Base-by-base conservation (phyloP, 2,888 invertebrate species). In the Pristionchus entomophagus region DNA sequence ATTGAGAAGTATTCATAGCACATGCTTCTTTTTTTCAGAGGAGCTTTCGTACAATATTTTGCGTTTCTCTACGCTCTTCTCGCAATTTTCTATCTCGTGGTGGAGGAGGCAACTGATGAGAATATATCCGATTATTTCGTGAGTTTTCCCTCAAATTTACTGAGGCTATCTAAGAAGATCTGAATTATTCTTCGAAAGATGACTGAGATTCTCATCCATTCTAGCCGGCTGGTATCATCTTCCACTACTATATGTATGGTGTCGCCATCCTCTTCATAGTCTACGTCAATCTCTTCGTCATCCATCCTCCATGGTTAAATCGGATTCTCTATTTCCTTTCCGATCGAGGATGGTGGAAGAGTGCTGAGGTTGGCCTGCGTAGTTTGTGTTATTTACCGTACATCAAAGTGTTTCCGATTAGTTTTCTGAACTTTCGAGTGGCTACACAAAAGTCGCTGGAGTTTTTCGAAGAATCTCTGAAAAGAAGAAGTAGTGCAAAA, bases 241-340 rank as follows among this genome's bases (percentile, higher is more conserved):
- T 82, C 45, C 84, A 84, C 84, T 84, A 19, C 69, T 84, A 84
- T 69, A 84, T 84, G 84, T 84, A 49, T 32, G 32, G 32, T 1
- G 84, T 84, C 1, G 49, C 84, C 19, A 65, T 84, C 10, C 6
- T 69, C 32, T 84, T 84, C 84, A 45, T 84, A 3, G 17, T 84
- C 69, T 84, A 84, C 51, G 49, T 84, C 45, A 69, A 84, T 51
- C 29, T 65, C 45, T 84, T 84, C 69, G 41, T 84, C 19, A 69
- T 84, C 35, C 62, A 84, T 65, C 62, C 84, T 1, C 62, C 65
- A 0, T 65, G 62, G 65, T 84, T 69, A 65, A 84, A 84, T 56
- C 41, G 69, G 26, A 49, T 84, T 12, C 53, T 82, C 38, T 82
- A 82, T 38, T 82, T 38, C 19, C 26, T 82, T 5, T 22, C 82